Evolutionary conservation across 2,888 invertebrate species (phyloP).

Genomic region (Athripsodes cinereus): DNA sequence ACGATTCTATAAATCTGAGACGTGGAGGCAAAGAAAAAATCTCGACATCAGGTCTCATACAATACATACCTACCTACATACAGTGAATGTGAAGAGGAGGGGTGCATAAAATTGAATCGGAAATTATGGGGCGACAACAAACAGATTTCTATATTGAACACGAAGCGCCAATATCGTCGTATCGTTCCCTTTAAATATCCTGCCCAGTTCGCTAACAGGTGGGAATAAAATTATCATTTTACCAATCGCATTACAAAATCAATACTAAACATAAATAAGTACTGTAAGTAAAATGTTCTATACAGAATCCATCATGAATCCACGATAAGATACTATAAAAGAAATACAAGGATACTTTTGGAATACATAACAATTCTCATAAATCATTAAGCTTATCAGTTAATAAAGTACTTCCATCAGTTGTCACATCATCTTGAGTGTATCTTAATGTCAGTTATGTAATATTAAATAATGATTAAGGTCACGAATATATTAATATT

Average conservation of each 20-base stretch:
- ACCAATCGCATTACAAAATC: neutral
- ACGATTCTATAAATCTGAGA: conserved; percentile 22
- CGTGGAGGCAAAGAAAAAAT: conserved; percentile 16
- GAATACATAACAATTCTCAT: too few relatives aligned
- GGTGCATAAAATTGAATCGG: conserved; percentile 28
- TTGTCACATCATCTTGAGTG: too few relatives aligned
- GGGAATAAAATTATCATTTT: neutral
- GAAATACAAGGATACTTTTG: too few relatives aligned
- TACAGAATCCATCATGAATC: too few relatives aligned
- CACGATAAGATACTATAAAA: too few relatives aligned
- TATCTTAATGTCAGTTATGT: too few relatives aligned
- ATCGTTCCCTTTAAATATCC: neutral
- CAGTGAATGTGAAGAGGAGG: conserved; percentile 9
- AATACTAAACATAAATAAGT: conserved; percentile 5
- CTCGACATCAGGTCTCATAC: conserved; percentile 14
- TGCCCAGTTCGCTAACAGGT: neutral
- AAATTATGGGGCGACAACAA: conserved; percentile 26
- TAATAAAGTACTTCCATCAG: too few relatives aligned
- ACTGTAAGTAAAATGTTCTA: too few relatives aligned
- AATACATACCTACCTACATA: neutral
- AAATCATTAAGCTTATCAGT: too few relatives aligned
- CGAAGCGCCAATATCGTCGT: conserved; percentile 9
- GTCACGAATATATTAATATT: too few relatives aligned
- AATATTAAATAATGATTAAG: too few relatives aligned
- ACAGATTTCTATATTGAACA: conserved; percentile 23